phyloP scores from a whole-genome alignment of 1,140 invertebrate genomes.

The Subanguina moxae region DNA sequence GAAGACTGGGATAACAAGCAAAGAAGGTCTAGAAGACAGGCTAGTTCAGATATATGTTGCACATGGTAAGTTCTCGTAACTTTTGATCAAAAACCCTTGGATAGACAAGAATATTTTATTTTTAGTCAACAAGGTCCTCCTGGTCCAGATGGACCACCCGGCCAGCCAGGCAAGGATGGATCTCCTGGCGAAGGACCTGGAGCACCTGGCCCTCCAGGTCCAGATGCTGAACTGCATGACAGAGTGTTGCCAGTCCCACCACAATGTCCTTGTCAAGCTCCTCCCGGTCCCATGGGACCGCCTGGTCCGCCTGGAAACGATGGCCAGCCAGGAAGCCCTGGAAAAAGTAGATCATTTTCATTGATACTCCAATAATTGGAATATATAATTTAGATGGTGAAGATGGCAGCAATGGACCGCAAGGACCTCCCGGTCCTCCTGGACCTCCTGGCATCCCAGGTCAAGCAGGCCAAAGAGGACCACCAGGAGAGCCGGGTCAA shows the following conservation, averaged over 20 bases:
- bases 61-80: constrained; percentile 39
- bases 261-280: constrained; percentile 56
- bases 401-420: constrained; percentile 46
- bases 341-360: constrained; percentile 25
- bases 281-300: constrained; percentile 48
- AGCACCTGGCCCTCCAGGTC: constrained; percentile 50
- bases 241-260: constrained; percentile 57
- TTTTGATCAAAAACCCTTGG: background rate
- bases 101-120: background rate
- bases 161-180: constrained; percentile 56
- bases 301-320: constrained; percentile 52
- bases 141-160: constrained; percentile 48
- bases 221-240: constrained; percentile 59
- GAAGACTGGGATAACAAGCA: constrained; percentile 3
- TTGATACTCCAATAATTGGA: background rate
- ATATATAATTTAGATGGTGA: constrained; percentile 44
- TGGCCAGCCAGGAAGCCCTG: constrained; percentile 52
- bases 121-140: constrained; percentile 55
- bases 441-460: constrained; percentile 53
- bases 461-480: constrained; percentile 28
- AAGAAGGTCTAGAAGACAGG: constrained; percentile 32
- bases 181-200: constrained; percentile 50
- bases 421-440: constrained; percentile 41
- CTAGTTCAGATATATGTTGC: constrained; percentile 55
- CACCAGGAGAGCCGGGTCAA: constrained; percentile 49